Evolutionary conservation across 1,140 invertebrate genomes (phyloP).

Genomic region (Halotydeus destructor): DNA sequence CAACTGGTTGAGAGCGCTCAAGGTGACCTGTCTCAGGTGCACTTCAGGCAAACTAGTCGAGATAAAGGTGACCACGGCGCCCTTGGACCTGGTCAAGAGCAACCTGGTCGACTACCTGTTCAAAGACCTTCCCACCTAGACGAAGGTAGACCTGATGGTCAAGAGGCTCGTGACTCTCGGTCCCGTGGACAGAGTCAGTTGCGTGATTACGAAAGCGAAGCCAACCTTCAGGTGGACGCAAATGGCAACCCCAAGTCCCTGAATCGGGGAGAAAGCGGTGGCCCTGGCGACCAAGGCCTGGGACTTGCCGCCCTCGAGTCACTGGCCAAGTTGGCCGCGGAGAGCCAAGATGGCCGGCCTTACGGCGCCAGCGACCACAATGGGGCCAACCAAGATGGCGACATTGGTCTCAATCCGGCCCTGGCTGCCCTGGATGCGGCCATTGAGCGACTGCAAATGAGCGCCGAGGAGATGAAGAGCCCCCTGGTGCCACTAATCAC

Average conservation of each 20-base stretch:
- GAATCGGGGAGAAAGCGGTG: neutral
- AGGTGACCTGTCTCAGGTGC: neutral
- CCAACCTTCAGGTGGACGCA: neutral
- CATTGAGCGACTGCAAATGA: no score
- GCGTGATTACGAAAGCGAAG: neutral
- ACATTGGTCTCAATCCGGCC: no score
- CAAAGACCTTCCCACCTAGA: neutral
- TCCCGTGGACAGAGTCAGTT: neutral
- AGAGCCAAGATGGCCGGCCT: no score
- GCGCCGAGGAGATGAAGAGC: no score
- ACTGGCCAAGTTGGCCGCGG: no score
- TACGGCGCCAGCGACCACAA: no score
- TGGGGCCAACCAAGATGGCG: no score
- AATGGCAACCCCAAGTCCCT: neutral
- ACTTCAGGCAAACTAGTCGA: neutral
- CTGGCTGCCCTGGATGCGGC: no score
- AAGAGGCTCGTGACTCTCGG: neutral
- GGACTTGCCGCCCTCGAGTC: neutral
- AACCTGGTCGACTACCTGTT: neutral
- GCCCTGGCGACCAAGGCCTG: neutral
- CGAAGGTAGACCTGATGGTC: neutral
- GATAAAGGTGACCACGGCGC: neutral
- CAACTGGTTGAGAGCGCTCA: neutral
- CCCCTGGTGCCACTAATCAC: no score
- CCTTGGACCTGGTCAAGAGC: neutral